Percentiles rank a stretch among this genome's conserved stretches.
Conservation (phyloP, 2,797 vertebrate species). For the Macroramphosus scolopax region DNA sequence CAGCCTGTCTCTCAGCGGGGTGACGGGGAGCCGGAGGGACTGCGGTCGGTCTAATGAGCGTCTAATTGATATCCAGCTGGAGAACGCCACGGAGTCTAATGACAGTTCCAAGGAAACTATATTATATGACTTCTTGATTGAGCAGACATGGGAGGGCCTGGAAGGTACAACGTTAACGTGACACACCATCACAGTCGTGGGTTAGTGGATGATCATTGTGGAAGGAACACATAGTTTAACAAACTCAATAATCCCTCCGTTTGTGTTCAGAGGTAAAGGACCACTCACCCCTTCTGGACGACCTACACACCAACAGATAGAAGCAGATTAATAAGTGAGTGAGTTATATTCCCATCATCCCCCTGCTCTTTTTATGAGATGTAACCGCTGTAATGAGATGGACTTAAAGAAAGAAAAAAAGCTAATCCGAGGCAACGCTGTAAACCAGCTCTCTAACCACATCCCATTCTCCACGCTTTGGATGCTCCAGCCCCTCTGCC, state of each 20-base stretch:
- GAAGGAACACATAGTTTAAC: too few relatives aligned
- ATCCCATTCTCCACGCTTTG: constrained; percentile 50
- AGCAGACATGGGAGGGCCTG: constrained; percentile 41
- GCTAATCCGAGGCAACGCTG: constrained; percentile 54
- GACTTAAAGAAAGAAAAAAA: constrained; percentile 40
- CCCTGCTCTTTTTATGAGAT: constrained; percentile 29
- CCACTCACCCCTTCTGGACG: background rate
- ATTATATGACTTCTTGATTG: constrained; percentile 38
- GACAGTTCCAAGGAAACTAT: constrained; percentile 47
- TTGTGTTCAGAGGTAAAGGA: too few relatives aligned
- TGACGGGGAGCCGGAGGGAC: constrained; percentile 58
- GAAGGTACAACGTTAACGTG: constrained; percentile 38
- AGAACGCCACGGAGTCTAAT: constrained; percentile 57
- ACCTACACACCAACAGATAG: background rate
- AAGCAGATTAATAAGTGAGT: background rate
- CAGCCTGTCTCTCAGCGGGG: constrained; percentile 57
- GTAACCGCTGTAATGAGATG: constrained; percentile 61
- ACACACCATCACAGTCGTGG: constrained; percentile 26
- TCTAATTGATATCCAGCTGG: constrained; percentile 76
- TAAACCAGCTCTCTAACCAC: constrained; percentile 41
- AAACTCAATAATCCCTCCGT: too few relatives aligned
- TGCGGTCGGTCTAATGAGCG: constrained; percentile 63
- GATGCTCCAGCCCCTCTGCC: constrained; percentile 39
- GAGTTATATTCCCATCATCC: constrained; percentile 40
- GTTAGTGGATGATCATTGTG: too few relatives aligned